These are phyloP conservation scores for Sceloporus tristichus DNA, from an alignment of 2,113 vertebrate genomes.

Conservation along the genomic window DNA sequence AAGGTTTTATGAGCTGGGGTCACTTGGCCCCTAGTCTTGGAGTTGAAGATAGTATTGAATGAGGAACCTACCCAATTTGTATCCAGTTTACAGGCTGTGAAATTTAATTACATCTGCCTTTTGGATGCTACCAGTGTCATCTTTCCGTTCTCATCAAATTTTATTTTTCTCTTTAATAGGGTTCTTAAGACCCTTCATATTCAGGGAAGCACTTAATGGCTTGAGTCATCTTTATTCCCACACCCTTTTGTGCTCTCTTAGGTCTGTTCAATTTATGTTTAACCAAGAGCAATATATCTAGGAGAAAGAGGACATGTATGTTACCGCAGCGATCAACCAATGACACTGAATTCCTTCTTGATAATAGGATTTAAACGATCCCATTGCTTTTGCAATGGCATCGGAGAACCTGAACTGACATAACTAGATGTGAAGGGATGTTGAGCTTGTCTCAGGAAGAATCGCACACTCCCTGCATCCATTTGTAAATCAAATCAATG, in stretches of 20 bases:
- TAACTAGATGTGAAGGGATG: not conserved
- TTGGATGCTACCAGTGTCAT: not conserved
- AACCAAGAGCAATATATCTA: not conserved
- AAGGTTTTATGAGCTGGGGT: not conserved
- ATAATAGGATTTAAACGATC: conserved; percentile 7
- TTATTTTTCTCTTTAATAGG: not conserved
- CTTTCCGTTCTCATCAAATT: not conserved
- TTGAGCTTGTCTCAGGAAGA: conserved; percentile 17
- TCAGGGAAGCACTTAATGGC: conserved; percentile 21
- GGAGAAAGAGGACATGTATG: not conserved
- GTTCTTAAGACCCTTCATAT: not conserved
- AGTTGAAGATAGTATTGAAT: conserved; percentile 2
- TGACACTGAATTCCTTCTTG: not conserved
- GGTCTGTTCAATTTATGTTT: not conserved
- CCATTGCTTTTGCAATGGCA: not conserved
- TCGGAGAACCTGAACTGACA: conserved; percentile 13
- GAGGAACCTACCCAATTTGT: not conserved
- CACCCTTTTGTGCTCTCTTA: not conserved
- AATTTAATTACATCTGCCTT: not conserved
- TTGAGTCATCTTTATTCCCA: conserved; percentile 9
- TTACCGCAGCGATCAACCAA: not conserved
- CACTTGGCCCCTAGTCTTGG: not conserved
- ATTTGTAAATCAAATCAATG: conserved; percentile 23
- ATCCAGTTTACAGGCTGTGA: not conserved
- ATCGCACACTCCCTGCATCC: conserved; percentile 4